Evolutionary conservation across 2,888 invertebrate genomes (phyloP), one percentile per base, ranked within the genome.

Genomic region (Trachelus stipa): DNA sequence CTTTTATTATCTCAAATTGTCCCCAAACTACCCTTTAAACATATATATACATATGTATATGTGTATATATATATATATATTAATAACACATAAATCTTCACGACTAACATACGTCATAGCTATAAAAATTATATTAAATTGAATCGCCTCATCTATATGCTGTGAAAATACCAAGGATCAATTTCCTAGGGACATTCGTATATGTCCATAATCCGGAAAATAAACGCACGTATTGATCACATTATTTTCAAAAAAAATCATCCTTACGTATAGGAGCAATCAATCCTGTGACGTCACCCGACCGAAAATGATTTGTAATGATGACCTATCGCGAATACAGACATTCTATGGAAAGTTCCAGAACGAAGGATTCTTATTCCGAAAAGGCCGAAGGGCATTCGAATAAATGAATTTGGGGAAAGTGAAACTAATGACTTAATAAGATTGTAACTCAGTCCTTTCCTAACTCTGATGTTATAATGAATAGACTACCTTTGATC

Each of bases 101-200:
- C 75, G 69, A 31, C 73, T 34, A 69, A 74, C 37, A 75, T 77
- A 77, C 40, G 74, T 40, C 40, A 37, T 12, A 31, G 74, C 15
- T 71, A 75, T 77, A 69, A 69, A 69, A 77, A 69, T 77, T 69
- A 75, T 77, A 75, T 75, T n/a, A 74, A 75, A 34, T 37, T 31
- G 30, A 34, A 33, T 34, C 30, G 71, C 75, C 69, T 34, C 23
- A 23, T 40, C 40, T 40, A 6, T 40, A 40, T 23, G 4, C 2
- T 40, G 6, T 1, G 2, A 40, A 40, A 40, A 40, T 40, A 40
- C 6, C 23, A 15, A 23, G 40, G 40, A 40, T 40, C 40, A 40
- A 9, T 40, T 40, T 40, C 23, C 40, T 40, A 15, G 4, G 2
- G 40, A 40, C 23, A 23, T 40, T 40, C 40, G 23, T 9, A 40